Evolutionary conservation across 2,113 vertebrate genomes (phyloP).

Genomic region (Mesitornis unicolor): DNA sequence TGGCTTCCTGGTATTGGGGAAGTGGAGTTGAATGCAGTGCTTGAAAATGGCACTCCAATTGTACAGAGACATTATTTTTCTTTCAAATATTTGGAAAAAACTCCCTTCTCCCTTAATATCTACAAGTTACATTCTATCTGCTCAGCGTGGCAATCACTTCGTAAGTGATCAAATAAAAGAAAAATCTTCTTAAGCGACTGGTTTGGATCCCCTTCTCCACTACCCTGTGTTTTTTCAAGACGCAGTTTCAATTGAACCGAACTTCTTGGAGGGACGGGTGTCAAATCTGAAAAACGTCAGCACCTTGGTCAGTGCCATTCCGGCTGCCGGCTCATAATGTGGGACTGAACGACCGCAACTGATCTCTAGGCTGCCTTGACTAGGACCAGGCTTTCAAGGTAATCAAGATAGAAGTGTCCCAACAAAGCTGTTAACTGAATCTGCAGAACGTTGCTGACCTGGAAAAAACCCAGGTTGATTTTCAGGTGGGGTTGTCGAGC

Average conservation of each 20-base stretch:
- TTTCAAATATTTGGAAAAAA: neutral
- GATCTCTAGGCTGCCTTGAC: neutral
- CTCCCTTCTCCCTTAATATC: neutral
- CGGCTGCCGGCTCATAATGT: neutral
- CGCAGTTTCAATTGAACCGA: neutral
- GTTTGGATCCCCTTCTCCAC: neutral
- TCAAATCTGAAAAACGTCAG: neutral
- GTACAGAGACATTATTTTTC: neutral
- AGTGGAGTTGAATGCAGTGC: neutral
- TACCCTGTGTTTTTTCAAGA: neutral
- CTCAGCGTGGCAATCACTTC: neutral
- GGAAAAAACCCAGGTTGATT: neutral
- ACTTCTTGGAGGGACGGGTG: rapidly evolving
- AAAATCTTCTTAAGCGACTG: neutral
- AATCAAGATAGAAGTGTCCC: neutral
- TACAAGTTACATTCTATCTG: neutral
- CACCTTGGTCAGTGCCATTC: neutral
- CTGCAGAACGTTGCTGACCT: neutral
- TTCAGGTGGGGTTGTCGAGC: neutral
- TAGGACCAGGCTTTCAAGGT: neutral
- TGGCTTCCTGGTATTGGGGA: neutral
- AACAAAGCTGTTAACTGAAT: neutral
- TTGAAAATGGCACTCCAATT: neutral
- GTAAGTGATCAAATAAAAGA: neutral
- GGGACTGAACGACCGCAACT: neutral